Evolutionary conservation across 2,888 invertebrate genomes (phyloP).

Genomic region (Sinopyrophorus schimmeli): DNA sequence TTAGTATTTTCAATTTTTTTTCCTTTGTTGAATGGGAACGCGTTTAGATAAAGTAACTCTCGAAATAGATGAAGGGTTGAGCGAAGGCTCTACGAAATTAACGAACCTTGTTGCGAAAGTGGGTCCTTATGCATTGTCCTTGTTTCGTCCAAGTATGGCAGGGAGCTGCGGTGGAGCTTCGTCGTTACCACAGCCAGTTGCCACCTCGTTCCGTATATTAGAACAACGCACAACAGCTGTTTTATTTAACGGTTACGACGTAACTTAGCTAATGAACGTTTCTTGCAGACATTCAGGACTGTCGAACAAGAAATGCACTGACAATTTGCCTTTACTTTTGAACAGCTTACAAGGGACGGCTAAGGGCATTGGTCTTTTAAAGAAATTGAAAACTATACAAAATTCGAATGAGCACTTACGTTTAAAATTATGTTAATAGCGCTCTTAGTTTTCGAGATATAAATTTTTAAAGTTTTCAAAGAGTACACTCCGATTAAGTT

Average conservation of each 20-base stretch:
- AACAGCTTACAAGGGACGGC: slow-evolving; percentile 6
- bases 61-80: slow-evolving; percentile 23
- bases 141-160: slow-evolving; percentile 30
- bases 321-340: slow-evolving; percentile 19
- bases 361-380: no score
- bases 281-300: slow-evolving; percentile 35
- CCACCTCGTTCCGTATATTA: slow-evolving; percentile 40
- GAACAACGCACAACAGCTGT: slow-evolving; percentile 42
- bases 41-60: slow-evolving; percentile 13
- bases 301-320: slow-evolving; percentile 38
- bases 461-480: no score
- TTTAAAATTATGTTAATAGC: no score
- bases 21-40: no score
- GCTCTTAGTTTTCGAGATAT: no score
- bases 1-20: slow-evolving; percentile 26
- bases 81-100: slow-evolving; percentile 36
- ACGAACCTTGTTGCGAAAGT: slow-evolving; percentile 30
- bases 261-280: slow-evolving; percentile 41
- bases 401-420: no score
- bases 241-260: slow-evolving; percentile 42
- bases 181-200: slow-evolving; percentile 39
- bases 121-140: slow-evolving; percentile 24
- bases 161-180: slow-evolving; percentile 25
- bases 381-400: no score
- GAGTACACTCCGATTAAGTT: no score